Conservation (phyloP, 1,140 invertebrate genomes). For the Penaeus chinensis region DNA sequence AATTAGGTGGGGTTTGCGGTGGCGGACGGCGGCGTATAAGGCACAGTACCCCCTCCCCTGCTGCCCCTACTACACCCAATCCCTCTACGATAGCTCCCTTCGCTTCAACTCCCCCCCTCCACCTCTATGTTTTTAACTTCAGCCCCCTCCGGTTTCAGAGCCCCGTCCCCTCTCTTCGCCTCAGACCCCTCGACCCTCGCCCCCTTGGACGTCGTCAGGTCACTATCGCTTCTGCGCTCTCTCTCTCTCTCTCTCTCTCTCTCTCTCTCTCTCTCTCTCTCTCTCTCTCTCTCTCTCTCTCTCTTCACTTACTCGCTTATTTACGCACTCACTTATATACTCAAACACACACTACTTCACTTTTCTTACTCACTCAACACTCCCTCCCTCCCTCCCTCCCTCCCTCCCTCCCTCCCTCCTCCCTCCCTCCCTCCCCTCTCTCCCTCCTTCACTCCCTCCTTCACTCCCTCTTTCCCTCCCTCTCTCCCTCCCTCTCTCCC, state of each 20-base stretch:
- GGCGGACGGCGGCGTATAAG: too few species aligned
- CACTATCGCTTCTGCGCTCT: not conserved
- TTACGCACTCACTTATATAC: not conserved
- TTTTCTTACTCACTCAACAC: slow-evolving; percentile 4
- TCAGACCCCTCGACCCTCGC: too few species aligned
- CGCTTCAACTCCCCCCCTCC: too few species aligned
- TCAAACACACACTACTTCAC: not conserved
- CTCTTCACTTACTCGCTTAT: not conserved
- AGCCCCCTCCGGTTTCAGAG: too few species aligned
- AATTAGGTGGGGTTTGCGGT: too few species aligned
- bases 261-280: not conserved
- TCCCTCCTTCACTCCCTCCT: not conserved
- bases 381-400: not conserved
- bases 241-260: not conserved
- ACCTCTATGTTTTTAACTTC: too few species aligned
- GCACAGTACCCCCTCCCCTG: too few species aligned
- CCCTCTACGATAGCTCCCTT: too few species aligned
- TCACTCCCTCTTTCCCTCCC: not conserved
- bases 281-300: not conserved
- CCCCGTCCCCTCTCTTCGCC: too few species aligned
- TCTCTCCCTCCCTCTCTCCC: slow-evolving; percentile 1
- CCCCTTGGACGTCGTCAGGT: too few species aligned
- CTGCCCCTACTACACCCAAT: too few species aligned
- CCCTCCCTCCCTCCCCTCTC: not conserved
- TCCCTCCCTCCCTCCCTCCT: not conserved